A percentile compares a stretch with the other conserved stretches of the same genome.
These are phyloP conservation scores for Tachysurus vachellii DNA, from an alignment of 2,113 vertebrate genomes.

Conservation along the genomic window DNA sequence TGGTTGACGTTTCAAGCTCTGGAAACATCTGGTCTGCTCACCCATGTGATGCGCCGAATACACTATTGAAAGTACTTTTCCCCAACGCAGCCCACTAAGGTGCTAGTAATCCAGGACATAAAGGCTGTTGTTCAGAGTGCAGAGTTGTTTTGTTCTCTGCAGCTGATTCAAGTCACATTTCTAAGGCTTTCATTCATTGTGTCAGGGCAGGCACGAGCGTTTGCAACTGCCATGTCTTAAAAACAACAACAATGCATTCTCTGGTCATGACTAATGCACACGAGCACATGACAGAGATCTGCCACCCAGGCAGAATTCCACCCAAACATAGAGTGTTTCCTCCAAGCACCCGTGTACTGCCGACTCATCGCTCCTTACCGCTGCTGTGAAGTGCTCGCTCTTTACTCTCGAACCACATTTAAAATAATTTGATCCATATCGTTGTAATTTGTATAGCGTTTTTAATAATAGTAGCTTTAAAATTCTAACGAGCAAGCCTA, in stretches of 20 bases:
- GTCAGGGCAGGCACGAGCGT: conserved; percentile 61
- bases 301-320: conserved; percentile 77
- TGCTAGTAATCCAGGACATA: conserved; percentile 70
- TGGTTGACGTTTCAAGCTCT: background rate
- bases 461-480: background rate
- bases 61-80: conserved; percentile 48
- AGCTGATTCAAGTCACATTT: conserved; percentile 75
- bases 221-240: conserved; percentile 73
- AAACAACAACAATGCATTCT: conserved; percentile 78
- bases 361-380: conserved; percentile 49
- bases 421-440: background rate
- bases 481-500: background rate
- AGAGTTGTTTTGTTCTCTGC: conserved; percentile 69
- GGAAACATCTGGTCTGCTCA: conserved; percentile 18
- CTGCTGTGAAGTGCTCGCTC: background rate
- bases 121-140: conserved; percentile 66
- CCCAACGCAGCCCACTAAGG: conserved; percentile 60
- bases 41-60: conserved; percentile 31
- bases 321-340: conserved; percentile 67
- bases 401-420: background rate
- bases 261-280: conserved; percentile 73
- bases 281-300: conserved; percentile 75
- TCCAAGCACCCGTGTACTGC: conserved; percentile 66
- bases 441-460: background rate
- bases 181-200: conserved; percentile 75